Conservation (phyloP, 2,888 invertebrate species). For the Phortica okadai region DNA sequence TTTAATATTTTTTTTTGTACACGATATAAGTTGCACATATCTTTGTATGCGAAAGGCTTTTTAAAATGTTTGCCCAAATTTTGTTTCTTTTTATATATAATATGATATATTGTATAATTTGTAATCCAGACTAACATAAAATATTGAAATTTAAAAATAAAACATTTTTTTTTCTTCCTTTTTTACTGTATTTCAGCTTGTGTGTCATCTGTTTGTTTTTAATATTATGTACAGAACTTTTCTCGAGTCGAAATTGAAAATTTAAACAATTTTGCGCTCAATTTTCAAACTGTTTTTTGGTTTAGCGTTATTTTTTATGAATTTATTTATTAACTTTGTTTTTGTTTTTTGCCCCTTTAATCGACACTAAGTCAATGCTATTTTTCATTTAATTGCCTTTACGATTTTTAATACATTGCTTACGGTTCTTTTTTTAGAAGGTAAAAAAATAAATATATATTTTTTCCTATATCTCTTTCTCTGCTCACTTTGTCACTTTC, state of each 20-base stretch:
- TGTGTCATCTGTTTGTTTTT: neutral
- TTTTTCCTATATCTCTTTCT: neutral
- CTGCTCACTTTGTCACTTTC: constrained; percentile 10
- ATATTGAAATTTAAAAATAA: neutral
- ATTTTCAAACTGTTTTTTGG: neutral
- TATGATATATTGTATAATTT: neutral
- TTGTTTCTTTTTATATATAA: too few species aligned
- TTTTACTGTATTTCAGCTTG: neutral
- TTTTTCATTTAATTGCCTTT: neutral
- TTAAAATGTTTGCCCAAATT: neutral
- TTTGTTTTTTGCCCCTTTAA: neutral
- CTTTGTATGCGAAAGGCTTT: constrained; percentile 22
- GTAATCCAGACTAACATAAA: neutral
- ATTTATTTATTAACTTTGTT: neutral
- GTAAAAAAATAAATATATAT: constrained; percentile 32
- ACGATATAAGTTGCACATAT: constrained; percentile 53
- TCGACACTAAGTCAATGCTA: neutral
- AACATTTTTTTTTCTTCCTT: neutral
- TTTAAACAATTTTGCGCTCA: neutral
- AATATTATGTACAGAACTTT: neutral
- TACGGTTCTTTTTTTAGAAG: neutral
- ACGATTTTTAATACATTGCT: neutral
- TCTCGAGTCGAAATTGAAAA: too few species aligned
- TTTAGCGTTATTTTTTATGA: neutral
- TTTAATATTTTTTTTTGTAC: constrained; percentile 38